These are phyloP conservation scores for Hymenopus coronatus DNA, from an alignment of 2,888 invertebrate species.

Conservation along the genomic window DNA sequence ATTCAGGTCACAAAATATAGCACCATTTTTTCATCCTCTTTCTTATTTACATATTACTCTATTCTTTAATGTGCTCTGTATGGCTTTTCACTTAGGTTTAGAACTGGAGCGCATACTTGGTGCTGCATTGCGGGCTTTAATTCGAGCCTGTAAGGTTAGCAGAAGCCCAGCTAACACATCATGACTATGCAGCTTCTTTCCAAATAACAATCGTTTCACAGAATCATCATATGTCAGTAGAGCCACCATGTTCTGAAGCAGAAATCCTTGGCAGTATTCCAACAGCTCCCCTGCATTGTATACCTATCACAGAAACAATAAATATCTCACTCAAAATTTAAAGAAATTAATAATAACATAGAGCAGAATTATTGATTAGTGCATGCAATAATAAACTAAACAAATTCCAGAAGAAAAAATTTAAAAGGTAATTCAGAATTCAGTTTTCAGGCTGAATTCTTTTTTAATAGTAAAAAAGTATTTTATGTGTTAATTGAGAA, in stretches of 20 bases:
- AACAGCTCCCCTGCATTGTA: slow-evolving; percentile 82
- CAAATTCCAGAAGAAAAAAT: too few species aligned
- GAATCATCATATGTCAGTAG: slow-evolving; percentile 86
- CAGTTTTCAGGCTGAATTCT: too few species aligned
- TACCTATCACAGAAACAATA: slow-evolving; percentile 55
- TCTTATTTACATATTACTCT: not conserved
- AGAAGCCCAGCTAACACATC: slow-evolving; percentile 82
- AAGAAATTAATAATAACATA: not conserved
- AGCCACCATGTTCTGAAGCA: slow-evolving; percentile 93
- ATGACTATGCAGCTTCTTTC: slow-evolving; percentile 85
- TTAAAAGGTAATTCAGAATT: too few species aligned
- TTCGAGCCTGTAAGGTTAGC: slow-evolving; percentile 75
- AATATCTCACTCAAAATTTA: not conserved
- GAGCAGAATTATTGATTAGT: not conserved
- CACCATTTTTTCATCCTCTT: not conserved
- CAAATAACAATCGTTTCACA: slow-evolving; percentile 81
- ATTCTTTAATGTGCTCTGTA: not conserved
- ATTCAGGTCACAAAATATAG: not conserved
- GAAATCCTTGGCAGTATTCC: slow-evolving; percentile 87
- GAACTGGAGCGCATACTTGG: slow-evolving; percentile 17
- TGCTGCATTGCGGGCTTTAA: slow-evolving; percentile 54
- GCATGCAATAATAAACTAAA: not conserved
- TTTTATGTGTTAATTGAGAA: too few species aligned
- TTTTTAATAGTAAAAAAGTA: too few species aligned
- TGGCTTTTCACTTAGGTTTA: slow-evolving; percentile 27